Base-by-base conservation (phyloP, 2,113 vertebrate species). In the Sakesphorus luctuosus region DNA sequence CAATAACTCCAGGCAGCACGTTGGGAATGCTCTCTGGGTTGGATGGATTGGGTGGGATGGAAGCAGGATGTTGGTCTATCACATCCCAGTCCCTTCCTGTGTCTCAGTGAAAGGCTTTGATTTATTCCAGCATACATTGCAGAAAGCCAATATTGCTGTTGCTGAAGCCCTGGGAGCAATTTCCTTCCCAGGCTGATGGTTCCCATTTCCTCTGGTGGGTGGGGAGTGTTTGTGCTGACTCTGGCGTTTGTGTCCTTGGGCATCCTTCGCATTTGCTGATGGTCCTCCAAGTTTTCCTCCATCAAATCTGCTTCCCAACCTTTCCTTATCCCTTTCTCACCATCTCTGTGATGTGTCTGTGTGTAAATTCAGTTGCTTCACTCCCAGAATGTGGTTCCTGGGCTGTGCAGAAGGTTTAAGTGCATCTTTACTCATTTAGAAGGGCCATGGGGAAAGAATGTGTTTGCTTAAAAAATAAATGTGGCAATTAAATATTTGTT, bases 1-100 rank as follows among this genome's bases (percentile, higher is more conserved):
- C 36, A 14, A 0, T 21, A 28, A 29, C 40, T 8, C n/a, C 69
- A 49, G 61, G 56, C 26, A 25, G 2, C 2, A 0, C 8, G 3
- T 0, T 6, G 59, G 19, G 73, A 50, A 1, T 18, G 6, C 15
- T 43, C 40, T 43, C 40, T 43, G 40, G 40, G 40, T 43, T 6
- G 16, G 5, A 3, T 8, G 72, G 84, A 4, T 28, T 11, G 16
- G 3, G 0, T 9, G 61, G 76, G 3, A 0, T 9, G 61, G 76
- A 15, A 63, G 9, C 19, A 25, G 3, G 61, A 6, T 9, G 17
- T 53, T 23, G 50, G 8, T 26, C 61, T 6, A 0, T 31, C 3
- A 0, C 14, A 29, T 31, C 46, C 46, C 46, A 14, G 18, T 10
- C 38, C 15, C 18, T 26, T 25, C 56, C 93, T 76, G 24, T 2